Evolutionary conservation across 2,113 vertebrate genomes (phyloP).

Genomic region (Panthera uncia): DNA sequence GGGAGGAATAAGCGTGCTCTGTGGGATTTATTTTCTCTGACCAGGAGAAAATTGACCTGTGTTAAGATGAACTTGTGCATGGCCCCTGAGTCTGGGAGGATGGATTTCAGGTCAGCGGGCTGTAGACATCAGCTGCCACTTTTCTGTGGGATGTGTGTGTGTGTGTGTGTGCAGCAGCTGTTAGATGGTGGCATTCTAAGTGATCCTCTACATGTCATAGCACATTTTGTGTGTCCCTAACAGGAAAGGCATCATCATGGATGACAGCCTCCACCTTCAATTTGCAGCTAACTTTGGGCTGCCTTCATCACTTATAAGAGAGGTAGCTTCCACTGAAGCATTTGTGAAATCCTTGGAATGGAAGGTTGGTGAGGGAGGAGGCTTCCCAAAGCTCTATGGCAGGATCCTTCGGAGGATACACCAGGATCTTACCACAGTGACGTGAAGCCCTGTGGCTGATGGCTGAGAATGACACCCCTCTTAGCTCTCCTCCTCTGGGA

Average conservation of each 20-base stretch:
- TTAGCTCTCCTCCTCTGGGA: not conserved
- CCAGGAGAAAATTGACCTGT: not conserved
- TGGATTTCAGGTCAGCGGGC: not conserved
- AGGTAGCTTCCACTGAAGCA: not conserved
- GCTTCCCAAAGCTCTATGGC: not conserved
- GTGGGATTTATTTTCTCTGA: not conserved
- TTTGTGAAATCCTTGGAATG: not conserved
- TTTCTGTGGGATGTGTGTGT: not conserved
- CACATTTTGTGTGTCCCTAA: not conserved
- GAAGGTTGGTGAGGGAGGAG: not conserved
- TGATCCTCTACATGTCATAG: not conserved
- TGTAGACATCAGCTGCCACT: not conserved
- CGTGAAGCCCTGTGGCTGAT: not conserved
- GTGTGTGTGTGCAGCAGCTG: not conserved
- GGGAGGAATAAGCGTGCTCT: not conserved
- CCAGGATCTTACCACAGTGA: not conserved
- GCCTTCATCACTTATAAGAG: not conserved
- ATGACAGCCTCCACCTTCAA: not conserved
- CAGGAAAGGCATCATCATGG: not conserved
- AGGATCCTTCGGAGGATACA: not conserved
- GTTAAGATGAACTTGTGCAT: not conserved
- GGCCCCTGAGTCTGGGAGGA: not conserved
- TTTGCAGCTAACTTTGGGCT: slow-evolving; percentile 25
- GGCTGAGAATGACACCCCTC: not conserved
- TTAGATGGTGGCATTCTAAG: not conserved